Evolutionary conservation across 2,888 invertebrate species (phyloP), one percentile per base, ranked within the genome.

Genomic region (Lissonota sp.): DNA sequence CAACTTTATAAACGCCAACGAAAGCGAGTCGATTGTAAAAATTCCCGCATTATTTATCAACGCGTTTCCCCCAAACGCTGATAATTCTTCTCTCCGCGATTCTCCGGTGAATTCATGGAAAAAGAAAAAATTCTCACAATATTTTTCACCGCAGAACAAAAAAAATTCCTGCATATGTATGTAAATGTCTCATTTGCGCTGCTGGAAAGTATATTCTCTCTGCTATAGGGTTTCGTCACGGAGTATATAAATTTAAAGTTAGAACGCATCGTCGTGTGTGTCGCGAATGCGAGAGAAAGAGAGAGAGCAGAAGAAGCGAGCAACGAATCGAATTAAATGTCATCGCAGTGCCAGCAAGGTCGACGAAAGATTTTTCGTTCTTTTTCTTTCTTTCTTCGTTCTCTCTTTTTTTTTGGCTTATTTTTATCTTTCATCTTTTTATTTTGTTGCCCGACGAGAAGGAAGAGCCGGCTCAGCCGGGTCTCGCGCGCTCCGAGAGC

Each of bases 261-360:
- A 81, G 77, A 81, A 81, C 3, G 26, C 77, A 73, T 73, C 63
- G 69, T 55, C 60, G 64, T 57, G 57, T 53, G 49, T 12, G 72
- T 49, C 49, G 49, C 26, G 26, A 26, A 26, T 26, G 26, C 26
- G 26, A 26, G 26, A 26, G 26, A 26, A 26, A 26, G 26, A 26
- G 26, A 26, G 26, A 26, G 26, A 26, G 26, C 26, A 26, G 26
- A 26, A 26, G 26, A 49, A 49, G 49, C 42, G 39, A 44, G 49
- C 78, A 74, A 49, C 74, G 81, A 78, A 74, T 78, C 81, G 74
- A 78, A 66, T 75, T 74, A 81, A 81, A 81, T 81, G 81, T 81
- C 81, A 81, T 81, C 74, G 62, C 46, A 62, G 66, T 63, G 74
- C 66, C 58, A 51, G 70, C 81, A 81, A 81, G 81, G 78, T 74